phyloP scores from a whole-genome alignment of 2,888 invertebrate species.

The Gymnosoma rotundatum region DNA sequence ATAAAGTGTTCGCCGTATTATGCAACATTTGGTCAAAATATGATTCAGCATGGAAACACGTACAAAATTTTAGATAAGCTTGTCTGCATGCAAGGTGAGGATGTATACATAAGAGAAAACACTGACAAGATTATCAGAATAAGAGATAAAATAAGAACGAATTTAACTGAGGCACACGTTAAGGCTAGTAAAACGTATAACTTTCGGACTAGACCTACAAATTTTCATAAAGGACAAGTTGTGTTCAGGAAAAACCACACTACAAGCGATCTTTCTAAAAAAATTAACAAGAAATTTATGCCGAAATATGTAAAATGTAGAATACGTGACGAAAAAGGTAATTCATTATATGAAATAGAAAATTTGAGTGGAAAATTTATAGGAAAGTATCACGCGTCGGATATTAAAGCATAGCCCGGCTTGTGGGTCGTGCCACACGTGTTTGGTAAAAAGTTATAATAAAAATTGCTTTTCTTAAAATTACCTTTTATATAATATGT shows the following conservation, averaged over 20 bases:
- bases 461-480: too few species aligned
- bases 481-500: too few species aligned
- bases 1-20: slow-evolving; percentile 9
- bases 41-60: slow-evolving; percentile 26
- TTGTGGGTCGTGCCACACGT: too few species aligned
- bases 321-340: slow-evolving; percentile 4
- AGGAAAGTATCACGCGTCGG: not conserved
- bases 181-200: too few species aligned
- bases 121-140: slow-evolving; percentile 5
- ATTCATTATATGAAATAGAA: slow-evolving; percentile 26
- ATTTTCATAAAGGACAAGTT: not conserved
- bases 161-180: slow-evolving; percentile 8
- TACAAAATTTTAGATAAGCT: slow-evolving; percentile 31
- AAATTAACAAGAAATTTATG: slow-evolving; percentile 19
- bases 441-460: too few species aligned
- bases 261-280: slow-evolving; percentile 4
- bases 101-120: not conserved
- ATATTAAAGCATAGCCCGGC: too few species aligned
- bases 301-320: slow-evolving; percentile 38
- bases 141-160: not conserved
- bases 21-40: slow-evolving; percentile 10
- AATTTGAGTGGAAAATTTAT: slow-evolving; percentile 12
- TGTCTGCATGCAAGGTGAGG: not conserved
- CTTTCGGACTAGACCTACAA: too few species aligned
- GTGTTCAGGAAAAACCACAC: slow-evolving; percentile 12